Evolutionary conservation across 2,888 invertebrate genomes (phyloP).

Genomic region (Heliothis peltigera): DNA sequence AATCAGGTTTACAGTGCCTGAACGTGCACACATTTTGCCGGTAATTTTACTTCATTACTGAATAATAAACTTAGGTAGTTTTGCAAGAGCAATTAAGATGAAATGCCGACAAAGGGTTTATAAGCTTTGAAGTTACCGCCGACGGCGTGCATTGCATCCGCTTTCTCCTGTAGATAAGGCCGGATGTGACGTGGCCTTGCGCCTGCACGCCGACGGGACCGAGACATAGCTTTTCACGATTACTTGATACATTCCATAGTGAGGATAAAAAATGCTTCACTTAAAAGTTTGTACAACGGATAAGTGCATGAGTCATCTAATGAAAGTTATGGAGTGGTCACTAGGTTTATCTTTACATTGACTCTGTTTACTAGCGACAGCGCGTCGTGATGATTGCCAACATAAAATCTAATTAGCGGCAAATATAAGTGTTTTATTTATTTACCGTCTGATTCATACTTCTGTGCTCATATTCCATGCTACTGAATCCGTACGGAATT

Average conservation of each 20-base stretch:
- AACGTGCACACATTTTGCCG: slow-evolving; percentile 63
- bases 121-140: slow-evolving; percentile 81
- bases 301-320: slow-evolving; percentile 74
- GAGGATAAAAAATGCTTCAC: slow-evolving; percentile 73
- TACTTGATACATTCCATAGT: slow-evolving; percentile 85
- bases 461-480: slow-evolving; percentile 53
- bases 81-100: slow-evolving; percentile 81
- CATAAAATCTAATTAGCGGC: slow-evolving; percentile 61
- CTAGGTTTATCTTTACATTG: slow-evolving; percentile 54
- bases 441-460: slow-evolving; percentile 55
- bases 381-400: slow-evolving; percentile 38
- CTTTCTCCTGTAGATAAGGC: slow-evolving; percentile 84
- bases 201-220: slow-evolving; percentile 71
- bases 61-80: slow-evolving; percentile 79
- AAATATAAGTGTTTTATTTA: slow-evolving; percentile 60
- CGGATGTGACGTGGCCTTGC: slow-evolving; percentile 87
- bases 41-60: slow-evolving; percentile 71
- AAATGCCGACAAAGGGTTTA: slow-evolving; percentile 81
- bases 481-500: slow-evolving; percentile 57
- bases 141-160: slow-evolving; percentile 76
- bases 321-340: slow-evolving; percentile 60
- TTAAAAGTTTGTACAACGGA: slow-evolving; percentile 68
- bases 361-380: slow-evolving; percentile 48
- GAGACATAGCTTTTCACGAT: slow-evolving; percentile 87
- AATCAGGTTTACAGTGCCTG: slow-evolving; percentile 53